A percentile compares a stretch with the other conserved stretches of the same genome.
These are phyloP conservation scores for Lamellibrachia luymesi DNA, from an alignment of 1,140 invertebrate genomes.

Conservation along the genomic window DNA sequence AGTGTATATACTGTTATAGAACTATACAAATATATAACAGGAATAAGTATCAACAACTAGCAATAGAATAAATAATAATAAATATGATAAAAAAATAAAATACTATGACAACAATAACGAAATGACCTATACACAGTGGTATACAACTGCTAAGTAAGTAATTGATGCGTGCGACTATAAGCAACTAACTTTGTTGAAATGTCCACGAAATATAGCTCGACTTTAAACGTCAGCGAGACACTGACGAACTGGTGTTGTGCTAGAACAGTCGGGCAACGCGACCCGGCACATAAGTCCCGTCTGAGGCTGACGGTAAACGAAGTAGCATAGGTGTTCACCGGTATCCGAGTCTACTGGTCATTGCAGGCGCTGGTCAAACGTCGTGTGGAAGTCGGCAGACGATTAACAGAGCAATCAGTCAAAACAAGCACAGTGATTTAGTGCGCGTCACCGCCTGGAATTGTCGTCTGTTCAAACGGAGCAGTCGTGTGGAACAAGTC, in stretches of 20 bases:
- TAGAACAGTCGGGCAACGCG: neutral
- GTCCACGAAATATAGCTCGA: neutral
- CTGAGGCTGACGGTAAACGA: neutral
- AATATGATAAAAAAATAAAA: neutral
- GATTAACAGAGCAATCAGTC: neutral
- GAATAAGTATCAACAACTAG: neutral
- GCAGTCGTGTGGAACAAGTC: neutral
- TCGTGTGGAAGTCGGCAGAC: neutral
- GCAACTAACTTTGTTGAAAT: neutral
- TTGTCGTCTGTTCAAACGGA: neutral
- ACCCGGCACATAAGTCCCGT: neutral
- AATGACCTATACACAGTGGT: neutral
- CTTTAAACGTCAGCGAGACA: neutral
- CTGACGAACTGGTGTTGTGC: neutral
- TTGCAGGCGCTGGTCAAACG: neutral
- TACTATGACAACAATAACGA: neutral
- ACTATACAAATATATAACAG: neutral
- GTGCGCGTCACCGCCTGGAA: neutral
- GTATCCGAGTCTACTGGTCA: neutral
- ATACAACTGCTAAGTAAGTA: neutral
- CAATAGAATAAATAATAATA: neutral
- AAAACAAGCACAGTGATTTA: neutral
- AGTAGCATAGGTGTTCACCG: neutral
- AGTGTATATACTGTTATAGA: too few relatives aligned
- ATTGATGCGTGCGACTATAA: neutral